Conservation (phyloP, 92 coral and sea anemone species). For the Scolanthus callimorphus region DNA sequence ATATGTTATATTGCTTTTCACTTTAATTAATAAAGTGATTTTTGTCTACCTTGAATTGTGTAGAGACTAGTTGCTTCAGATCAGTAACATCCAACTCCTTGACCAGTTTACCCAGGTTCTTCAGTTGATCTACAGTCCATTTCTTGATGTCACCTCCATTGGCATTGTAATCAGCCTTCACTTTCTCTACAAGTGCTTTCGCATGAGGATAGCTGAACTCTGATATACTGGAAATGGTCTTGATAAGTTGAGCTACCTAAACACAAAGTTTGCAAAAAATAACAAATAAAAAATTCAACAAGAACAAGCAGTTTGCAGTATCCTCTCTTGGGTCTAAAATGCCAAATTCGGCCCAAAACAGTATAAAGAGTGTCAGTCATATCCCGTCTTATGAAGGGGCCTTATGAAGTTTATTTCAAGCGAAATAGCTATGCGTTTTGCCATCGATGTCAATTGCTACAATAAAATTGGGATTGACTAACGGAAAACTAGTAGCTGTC, state of each 20-base stretch:
- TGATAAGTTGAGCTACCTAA: conserved; percentile 63
- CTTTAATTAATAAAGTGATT: no score
- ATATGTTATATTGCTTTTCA: no score
- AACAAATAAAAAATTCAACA: no score
- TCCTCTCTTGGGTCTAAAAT: no score
- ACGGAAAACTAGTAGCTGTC: no score
- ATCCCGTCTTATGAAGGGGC: no score
- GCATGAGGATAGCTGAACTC: conserved; percentile 79
- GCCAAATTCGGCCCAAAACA: neutral
- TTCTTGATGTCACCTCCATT: conserved; percentile 52
- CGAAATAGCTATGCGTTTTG: no score
- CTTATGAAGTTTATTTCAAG: no score
- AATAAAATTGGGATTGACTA: no score
- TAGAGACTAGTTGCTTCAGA: conserved; percentile 48
- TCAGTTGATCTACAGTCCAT: conserved; percentile 67
- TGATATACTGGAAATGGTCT: conserved; percentile 46
- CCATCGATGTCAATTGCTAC: no score
- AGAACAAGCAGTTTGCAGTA: neutral
- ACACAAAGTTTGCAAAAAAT: no score
- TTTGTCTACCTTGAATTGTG: conserved; percentile 78
- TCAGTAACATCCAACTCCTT: conserved; percentile 69
- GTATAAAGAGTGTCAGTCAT: neutral
- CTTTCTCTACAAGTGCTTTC: conserved; percentile 58
- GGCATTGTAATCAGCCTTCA: conserved; percentile 71
- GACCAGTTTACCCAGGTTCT: conserved; percentile 74